Percentiles rank a stretch among this genome's conserved stretches.
phyloP scores from a whole-genome alignment of 2,888 invertebrate species.

The Noctua janthina region DNA sequence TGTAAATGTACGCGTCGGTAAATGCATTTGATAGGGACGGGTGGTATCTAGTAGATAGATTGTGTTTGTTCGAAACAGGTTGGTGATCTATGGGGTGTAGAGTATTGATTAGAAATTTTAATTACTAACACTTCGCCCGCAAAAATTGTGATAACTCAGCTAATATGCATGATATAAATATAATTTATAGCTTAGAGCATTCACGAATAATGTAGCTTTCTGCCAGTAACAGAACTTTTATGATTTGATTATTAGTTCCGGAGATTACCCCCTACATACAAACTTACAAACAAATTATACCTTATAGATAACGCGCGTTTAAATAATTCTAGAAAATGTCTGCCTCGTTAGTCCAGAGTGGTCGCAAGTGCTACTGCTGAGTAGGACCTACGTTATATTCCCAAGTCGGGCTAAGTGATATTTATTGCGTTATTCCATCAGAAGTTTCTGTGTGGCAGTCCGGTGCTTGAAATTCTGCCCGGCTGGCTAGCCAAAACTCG shows the following conservation, averaged over 20 bases:
- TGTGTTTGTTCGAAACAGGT: constrained; percentile 31
- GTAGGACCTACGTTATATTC: background rate
- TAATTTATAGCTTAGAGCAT: too few relatives aligned
- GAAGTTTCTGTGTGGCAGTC: background rate
- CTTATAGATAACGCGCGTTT: too few relatives aligned
- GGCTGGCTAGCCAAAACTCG: background rate
- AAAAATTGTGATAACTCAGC: too few relatives aligned
- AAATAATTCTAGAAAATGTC: too few relatives aligned
- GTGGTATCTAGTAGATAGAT: constrained; percentile 31
- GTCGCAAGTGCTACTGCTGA: background rate
- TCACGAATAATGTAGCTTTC: too few relatives aligned
- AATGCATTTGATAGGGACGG: constrained; percentile 61
- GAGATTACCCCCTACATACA: too few relatives aligned
- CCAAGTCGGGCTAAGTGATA: background rate
- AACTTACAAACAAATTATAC: too few relatives aligned
- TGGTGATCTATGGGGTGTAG: constrained; percentile 14
- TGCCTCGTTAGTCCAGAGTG: background rate
- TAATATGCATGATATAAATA: too few relatives aligned
- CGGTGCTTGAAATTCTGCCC: too few relatives aligned
- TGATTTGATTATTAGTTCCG: too few relatives aligned
- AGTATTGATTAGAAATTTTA: background rate
- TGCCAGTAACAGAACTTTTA: too few relatives aligned
- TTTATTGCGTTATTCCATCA: background rate
- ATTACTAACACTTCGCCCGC: background rate
- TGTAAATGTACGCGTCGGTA: constrained; percentile 73